Evolutionary conservation across 2,113 vertebrate species (phyloP).

Genomic region (Aepyceros melampus): DNA sequence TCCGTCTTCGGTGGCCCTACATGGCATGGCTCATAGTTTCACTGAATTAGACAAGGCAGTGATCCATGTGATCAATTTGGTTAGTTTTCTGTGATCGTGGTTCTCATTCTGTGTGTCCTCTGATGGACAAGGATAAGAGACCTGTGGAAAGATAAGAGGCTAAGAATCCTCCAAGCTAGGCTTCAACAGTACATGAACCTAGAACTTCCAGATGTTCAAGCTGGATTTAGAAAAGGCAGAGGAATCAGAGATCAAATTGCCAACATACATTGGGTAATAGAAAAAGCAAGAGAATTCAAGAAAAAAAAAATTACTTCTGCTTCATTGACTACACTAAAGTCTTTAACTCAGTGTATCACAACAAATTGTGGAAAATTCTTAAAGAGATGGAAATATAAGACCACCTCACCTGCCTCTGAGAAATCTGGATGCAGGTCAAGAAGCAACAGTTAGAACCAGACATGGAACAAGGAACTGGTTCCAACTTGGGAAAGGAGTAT

Average conservation of each 20-base stretch:
- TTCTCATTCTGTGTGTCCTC: not conserved
- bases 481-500: not conserved
- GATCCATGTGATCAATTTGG: not conserved
- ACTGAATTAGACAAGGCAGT: not conserved
- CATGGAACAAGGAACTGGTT: not conserved
- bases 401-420: not conserved
- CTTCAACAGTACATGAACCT: not conserved
- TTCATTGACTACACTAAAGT: not conserved
- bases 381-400: not conserved
- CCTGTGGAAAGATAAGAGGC: not conserved
- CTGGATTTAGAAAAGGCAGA: not conserved
- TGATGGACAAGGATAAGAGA: not conserved
- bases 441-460: not conserved
- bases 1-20: fast-evolving
- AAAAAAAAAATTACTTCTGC: not conserved
- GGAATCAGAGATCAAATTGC: not conserved
- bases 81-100: not conserved
- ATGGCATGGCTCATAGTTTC: not conserved
- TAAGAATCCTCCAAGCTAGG: not conserved
- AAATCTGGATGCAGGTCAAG: not conserved
- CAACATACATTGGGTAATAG: not conserved
- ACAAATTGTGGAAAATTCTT: not conserved
- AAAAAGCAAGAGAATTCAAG: not conserved
- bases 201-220: not conserved
- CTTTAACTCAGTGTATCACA: not conserved